Conservation (phyloP, 2,797 vertebrate species). For the Nyctalus aviator region DNA sequence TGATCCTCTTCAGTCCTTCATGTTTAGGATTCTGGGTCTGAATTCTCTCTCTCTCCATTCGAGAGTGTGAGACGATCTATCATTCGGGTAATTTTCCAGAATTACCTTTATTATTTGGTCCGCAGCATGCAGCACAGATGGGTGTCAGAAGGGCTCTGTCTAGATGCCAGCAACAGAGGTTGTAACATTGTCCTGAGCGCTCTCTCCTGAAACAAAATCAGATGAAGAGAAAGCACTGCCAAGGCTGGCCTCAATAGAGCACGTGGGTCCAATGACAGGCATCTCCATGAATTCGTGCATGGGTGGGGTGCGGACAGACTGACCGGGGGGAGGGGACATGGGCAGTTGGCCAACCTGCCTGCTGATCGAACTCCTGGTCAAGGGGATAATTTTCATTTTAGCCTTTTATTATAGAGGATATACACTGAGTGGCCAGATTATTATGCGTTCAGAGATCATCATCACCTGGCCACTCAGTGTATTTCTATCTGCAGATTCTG, state of each 20-base stretch:
- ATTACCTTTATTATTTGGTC: constrained; percentile 59
- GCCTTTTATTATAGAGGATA: too few species aligned
- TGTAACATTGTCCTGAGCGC: constrained; percentile 56
- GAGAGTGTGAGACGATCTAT: not conserved
- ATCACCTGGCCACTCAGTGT: not conserved
- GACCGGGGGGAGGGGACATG: too few species aligned
- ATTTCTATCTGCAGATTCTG: constrained; percentile 61
- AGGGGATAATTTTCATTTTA: too few species aligned
- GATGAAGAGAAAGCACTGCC: constrained; percentile 68
- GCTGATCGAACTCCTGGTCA: too few species aligned
- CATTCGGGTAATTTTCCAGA: constrained; percentile 65
- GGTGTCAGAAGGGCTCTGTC: constrained; percentile 64
- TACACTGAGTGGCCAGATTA: too few species aligned
- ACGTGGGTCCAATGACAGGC: constrained; percentile 38
- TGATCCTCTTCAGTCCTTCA: constrained; percentile 12
- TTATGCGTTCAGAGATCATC: too few species aligned
- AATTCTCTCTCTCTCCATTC: not conserved
- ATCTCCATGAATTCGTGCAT: not conserved
- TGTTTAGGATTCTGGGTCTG: constrained; percentile 31
- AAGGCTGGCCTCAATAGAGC: not conserved
- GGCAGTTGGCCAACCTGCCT: too few species aligned
- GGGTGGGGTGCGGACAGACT: too few species aligned
- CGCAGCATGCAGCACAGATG: constrained; percentile 70
- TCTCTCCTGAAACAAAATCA: constrained; percentile 77
- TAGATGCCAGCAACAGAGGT: constrained; percentile 66